Base-by-base conservation (phyloP, 2,888 invertebrate genomes). In the Timandra comae region DNA sequence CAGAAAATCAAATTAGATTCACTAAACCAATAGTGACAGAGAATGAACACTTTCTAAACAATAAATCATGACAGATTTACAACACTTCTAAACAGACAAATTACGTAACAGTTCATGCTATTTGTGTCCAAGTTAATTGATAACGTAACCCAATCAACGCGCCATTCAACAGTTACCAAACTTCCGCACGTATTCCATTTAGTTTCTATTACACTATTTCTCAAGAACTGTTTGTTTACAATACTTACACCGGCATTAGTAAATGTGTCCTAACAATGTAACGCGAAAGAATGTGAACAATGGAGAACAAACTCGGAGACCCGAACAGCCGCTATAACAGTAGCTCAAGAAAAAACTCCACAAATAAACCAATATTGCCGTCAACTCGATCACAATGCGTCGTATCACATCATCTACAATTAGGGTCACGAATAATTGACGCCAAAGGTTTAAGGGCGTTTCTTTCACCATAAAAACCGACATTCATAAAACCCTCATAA, bases 361-460 rank as follows among this genome's bases (percentile, higher is more conserved):
- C 69, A 79, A 73, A 73, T 64, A 72, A 65, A 67, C 66, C 73
- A 75, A 79, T 78, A 76, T 65, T 57, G 63, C 52, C 74, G 75
- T 80, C 80, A 80, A 78, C 57, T 67, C 42, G 47, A 59, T 59
- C 50, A 82, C 79, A 82, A 82, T 74, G 44, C 55, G 35, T 51
- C 70, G 41, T 84, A 84, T 84, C 84, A 62, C 78, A 77, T 80
- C 82, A 85, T 84, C 84, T 79, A 63, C 79, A 82, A 82, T 84
- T 80, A 81, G 82, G 84, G 84, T 81, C 73, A 78, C 64, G 66
- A 72, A 81, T 82, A 84, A 84, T 81, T 80, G 80, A 77, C 75
- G 77, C 63, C 61, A 71, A 78, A 71, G 68, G 76, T 75, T 71
- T 72, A 70, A 76, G 70, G 77, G 79, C 69, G 75, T 64, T 69